Conservation (phyloP, 1,140 invertebrate genomes). For the Cecropterus lyciades region DNA sequence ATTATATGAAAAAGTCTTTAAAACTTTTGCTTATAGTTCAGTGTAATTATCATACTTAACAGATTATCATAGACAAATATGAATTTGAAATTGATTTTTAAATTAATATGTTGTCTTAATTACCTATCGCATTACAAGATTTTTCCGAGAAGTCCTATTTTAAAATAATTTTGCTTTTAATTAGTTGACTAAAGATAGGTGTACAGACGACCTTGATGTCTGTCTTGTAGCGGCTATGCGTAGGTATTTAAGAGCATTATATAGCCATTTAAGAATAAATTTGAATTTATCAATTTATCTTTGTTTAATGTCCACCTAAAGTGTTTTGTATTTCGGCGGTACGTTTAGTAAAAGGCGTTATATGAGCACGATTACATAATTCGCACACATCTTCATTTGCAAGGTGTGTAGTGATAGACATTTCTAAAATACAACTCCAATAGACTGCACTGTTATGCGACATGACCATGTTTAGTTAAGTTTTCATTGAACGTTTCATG, state of each 20-base stretch:
- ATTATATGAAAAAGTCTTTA: no score
- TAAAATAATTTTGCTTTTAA: slow-evolving; percentile 30
- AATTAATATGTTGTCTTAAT: neutral
- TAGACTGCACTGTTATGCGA: no score
- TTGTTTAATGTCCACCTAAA: slow-evolving; percentile 16
- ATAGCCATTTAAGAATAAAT: slow-evolving; percentile 52
- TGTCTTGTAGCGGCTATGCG: slow-evolving; percentile 39
- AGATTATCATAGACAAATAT: no score
- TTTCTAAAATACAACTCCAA: neutral
- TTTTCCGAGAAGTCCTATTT: slow-evolving; percentile 19
- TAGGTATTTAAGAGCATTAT: slow-evolving; percentile 49
- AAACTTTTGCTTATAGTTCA: no score
- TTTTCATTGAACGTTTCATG: neutral
- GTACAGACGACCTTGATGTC: slow-evolving; percentile 46
- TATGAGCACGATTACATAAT: slow-evolving; percentile 32
- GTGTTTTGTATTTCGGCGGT: slow-evolving; percentile 10
- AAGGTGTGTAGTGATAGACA: slow-evolving; percentile 29
- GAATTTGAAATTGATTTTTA: no score
- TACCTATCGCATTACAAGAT: slow-evolving; percentile 6
- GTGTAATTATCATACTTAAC: no score
- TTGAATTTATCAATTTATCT: slow-evolving; percentile 50
- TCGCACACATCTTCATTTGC: slow-evolving; percentile 7
- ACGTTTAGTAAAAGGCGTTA: slow-evolving; percentile 28
- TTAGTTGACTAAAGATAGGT: slow-evolving; percentile 29
- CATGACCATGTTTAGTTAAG: no score